These are phyloP conservation scores for Pseudotriccus pelzelni DNA, from an alignment of 2,797 vertebrate species.

Conservation along the genomic window DNA sequence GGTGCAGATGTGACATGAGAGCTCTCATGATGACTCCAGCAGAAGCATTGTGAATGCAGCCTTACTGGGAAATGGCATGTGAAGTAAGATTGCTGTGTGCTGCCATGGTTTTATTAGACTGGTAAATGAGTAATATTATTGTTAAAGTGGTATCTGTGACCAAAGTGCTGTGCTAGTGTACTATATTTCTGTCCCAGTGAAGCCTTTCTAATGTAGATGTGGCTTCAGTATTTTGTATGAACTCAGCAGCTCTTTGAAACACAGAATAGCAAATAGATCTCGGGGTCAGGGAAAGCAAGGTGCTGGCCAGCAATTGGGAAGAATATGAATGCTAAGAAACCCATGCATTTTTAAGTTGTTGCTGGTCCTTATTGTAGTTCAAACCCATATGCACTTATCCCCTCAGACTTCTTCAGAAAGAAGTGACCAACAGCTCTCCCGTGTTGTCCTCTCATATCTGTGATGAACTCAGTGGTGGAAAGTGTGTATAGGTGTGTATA, in stretches of 20 bases:
- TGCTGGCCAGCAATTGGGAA: background rate
- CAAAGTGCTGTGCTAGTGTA: background rate
- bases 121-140: background rate
- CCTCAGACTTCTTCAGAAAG: background rate
- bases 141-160: background rate
- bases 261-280: background rate
- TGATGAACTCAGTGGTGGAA: background rate
- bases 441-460: rapidly evolving
- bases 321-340: background rate
- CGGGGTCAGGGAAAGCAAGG: background rate
- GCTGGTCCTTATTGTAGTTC: background rate
- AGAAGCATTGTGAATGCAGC: background rate
- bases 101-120: background rate
- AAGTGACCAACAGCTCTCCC: background rate
- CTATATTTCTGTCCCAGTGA: background rate
- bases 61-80: background rate
- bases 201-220: slow-evolving; percentile 38
- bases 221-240: background rate
- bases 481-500: rapidly evolving
- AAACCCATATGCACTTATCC: rapidly evolving
- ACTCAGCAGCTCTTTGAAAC: slow-evolving; percentile 1
- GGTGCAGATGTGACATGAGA: background rate
- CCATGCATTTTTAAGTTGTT: background rate
- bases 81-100: background rate
- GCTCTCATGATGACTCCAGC: background rate